Conservation (phyloP, 1,140 invertebrate genomes). For the Reticulitermes speratus region DNA sequence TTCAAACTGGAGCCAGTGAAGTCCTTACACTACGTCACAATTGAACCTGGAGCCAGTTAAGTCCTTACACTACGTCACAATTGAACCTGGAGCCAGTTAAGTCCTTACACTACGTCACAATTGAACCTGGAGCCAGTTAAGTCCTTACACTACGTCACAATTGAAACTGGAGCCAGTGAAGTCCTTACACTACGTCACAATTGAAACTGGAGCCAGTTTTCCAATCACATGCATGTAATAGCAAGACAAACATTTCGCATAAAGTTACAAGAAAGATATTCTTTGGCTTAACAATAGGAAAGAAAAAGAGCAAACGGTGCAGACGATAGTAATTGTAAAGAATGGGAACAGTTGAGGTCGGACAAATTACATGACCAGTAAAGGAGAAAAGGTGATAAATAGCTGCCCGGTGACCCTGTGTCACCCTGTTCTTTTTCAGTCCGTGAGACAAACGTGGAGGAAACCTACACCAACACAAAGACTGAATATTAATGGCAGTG, state of each 20-base stretch:
- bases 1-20: neutral
- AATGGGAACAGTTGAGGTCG: neutral
- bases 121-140: neutral
- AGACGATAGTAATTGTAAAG: neutral
- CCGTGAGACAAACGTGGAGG: neutral
- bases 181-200: neutral
- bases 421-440: neutral
- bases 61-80: neutral
- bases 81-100: neutral
- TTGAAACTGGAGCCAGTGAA: neutral
- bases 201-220: neutral
- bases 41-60: neutral
- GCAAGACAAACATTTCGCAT: neutral
- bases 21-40: neutral
- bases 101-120: neutral
- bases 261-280: neutral
- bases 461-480: neutral
- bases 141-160: neutral
- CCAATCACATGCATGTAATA: neutral
- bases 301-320: neutral
- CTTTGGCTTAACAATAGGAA: neutral
- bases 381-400: neutral
- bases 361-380: neutral
- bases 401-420: neutral
- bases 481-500: neutral